A percentile compares a stretch with the other conserved stretches of the same genome.
Evolutionary conservation across 2,113 vertebrate species (phyloP).

Genomic region (Campylomormyrus numenius): DNA sequence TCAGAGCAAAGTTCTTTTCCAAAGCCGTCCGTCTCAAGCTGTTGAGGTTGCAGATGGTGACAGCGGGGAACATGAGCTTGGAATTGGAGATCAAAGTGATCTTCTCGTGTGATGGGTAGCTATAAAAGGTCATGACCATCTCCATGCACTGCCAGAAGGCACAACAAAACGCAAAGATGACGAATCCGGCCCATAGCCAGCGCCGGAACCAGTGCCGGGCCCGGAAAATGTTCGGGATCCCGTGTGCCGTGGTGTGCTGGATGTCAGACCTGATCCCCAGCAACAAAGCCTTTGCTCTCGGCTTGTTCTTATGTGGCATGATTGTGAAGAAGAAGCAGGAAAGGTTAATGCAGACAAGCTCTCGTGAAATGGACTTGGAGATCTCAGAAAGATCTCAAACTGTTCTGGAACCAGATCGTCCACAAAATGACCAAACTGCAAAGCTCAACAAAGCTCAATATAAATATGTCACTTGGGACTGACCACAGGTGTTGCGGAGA

Average conservation of each 20-base stretch:
- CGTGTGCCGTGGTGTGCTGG: slow-evolving; percentile 36
- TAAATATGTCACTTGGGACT: slow-evolving; percentile 2
- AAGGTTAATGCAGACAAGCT: not conserved
- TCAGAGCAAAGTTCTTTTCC: slow-evolving; percentile 20
- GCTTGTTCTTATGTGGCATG: slow-evolving; percentile 13
- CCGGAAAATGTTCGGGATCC: slow-evolving; percentile 36
- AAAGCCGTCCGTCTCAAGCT: slow-evolving; percentile 28
- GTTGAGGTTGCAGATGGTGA: slow-evolving; percentile 40
- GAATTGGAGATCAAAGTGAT: slow-evolving; percentile 36
- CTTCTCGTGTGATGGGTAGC: slow-evolving; percentile 37
- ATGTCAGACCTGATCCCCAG: slow-evolving; percentile 18
- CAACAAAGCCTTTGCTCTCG: not conserved
- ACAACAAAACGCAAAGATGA: slow-evolving; percentile 32
- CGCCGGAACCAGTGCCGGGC: slow-evolving; percentile 35
- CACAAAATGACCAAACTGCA: not conserved
- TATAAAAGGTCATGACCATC: slow-evolving; percentile 35
- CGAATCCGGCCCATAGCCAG: slow-evolving; percentile 29
- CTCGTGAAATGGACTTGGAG: not conserved
- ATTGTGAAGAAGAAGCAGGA: not conserved
- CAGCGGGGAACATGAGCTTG: slow-evolving; percentile 33
- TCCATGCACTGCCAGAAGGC: slow-evolving; percentile 41
- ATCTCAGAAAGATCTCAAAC: not conserved
- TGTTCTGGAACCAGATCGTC: not conserved
- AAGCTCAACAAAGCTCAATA: not conserved
- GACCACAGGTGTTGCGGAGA: not conserved